phyloP scores from a whole-genome alignment of 2,888 invertebrate genomes.

The Amphipyra berbera region DNA sequence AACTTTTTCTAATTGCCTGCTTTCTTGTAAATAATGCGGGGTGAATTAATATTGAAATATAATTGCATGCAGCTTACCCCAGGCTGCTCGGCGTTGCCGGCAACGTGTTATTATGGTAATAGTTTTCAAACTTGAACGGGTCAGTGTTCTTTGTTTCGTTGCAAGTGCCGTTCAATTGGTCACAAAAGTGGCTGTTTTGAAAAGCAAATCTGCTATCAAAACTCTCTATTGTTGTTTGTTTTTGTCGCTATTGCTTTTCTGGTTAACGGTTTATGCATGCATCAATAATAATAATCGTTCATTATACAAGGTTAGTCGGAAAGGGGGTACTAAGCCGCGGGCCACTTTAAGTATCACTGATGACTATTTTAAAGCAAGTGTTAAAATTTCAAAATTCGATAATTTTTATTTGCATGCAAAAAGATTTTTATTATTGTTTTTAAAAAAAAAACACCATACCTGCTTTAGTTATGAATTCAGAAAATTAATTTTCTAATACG shows the following conservation, averaged over 20 bases:
- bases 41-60: slow-evolving; percentile 79
- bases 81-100: slow-evolving; percentile 55
- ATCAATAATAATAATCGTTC: no score
- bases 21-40: slow-evolving; percentile 66
- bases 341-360: no score
- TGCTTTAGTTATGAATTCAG: no score
- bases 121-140: slow-evolving; percentile 76
- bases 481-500: no score
- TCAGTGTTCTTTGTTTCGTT: slow-evolving; percentile 78
- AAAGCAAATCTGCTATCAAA: slow-evolving; percentile 52
- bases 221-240: slow-evolving; percentile 17
- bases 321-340: no score
- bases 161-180: slow-evolving; percentile 71
- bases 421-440: no score
- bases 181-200: slow-evolving; percentile 64
- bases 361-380: no score
- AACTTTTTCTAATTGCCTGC: slow-evolving; percentile 56
- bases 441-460: no score
- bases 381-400: no score
- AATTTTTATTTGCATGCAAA: no score
- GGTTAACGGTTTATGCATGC: no score
- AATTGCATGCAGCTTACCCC: slow-evolving; percentile 74
- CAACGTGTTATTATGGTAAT: slow-evolving; percentile 83
- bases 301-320: no score
- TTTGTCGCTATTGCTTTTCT: slow-evolving; percentile 9